Conservation (phyloP, 2,888 invertebrate genomes). For the Azorinus chamasolen region DNA sequence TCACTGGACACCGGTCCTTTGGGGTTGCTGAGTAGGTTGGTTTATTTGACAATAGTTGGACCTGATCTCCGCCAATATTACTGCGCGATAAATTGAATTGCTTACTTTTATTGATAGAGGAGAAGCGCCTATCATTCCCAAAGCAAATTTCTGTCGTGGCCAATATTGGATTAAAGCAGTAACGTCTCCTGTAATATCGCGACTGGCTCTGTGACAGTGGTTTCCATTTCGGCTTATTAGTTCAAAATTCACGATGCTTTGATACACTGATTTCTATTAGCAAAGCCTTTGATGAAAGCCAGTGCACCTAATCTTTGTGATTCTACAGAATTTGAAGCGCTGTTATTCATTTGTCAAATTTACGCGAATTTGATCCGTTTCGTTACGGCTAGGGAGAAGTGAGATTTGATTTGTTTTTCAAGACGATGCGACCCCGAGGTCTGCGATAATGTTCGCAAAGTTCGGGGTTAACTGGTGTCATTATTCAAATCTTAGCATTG, state of each 20-base stretch:
- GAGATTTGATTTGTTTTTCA: conserved; percentile 14
- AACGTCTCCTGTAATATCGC: conserved; percentile 9
- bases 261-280: conserved; percentile 40
- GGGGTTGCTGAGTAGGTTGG: conserved; percentile 58
- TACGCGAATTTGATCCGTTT: conserved; percentile 23
- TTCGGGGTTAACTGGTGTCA: too few species aligned
- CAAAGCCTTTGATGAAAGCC: conserved; percentile 45
- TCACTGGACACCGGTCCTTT: conserved; percentile 57
- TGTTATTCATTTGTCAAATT: conserved; percentile 61
- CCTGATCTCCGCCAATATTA: conserved; percentile 46
- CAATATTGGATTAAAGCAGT: conserved; percentile 65
- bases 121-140: conserved; percentile 46
- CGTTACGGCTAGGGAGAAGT: conserved; percentile 1
- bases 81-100: conserved; percentile 64
- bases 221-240: too few species aligned
- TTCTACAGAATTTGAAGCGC: conserved; percentile 16
- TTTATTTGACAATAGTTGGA: conserved; percentile 62
- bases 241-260: too few species aligned
- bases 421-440: too few species aligned
- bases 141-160: conserved; percentile 57
- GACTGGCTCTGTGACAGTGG: too few species aligned
- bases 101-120: conserved; percentile 57
- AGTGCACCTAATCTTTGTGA: conserved; percentile 42
- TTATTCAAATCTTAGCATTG: too few species aligned
- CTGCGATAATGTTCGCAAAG: too few species aligned